A percentile compares a stretch with the other conserved stretches of the same genome.
Conservation (phyloP, 53 echinoderm and acorn worm species). For the Echinarachnius parma region DNA sequence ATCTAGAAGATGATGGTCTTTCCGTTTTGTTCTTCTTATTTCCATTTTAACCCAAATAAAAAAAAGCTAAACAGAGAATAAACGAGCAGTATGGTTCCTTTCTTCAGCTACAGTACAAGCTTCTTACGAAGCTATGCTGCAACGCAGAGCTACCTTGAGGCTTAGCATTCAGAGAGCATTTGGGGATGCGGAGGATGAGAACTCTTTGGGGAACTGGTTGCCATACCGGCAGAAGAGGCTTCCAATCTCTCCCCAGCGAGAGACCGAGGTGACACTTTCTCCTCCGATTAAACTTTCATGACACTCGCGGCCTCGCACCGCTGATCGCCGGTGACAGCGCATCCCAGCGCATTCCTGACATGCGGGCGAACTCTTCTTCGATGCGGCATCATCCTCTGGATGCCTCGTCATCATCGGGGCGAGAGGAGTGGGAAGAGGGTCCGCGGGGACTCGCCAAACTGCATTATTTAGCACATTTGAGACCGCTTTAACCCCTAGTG, state of each 20-base stretch:
- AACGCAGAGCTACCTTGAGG: too few relatives aligned
- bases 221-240: constrained; percentile 2
- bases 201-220: constrained; percentile 28
- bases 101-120: too few relatives aligned
- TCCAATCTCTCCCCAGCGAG: not conserved
- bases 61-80: too few relatives aligned
- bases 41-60: too few relatives aligned
- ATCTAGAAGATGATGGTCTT: too few relatives aligned
- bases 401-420: constrained; percentile 23
- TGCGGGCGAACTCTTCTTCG: too few relatives aligned
- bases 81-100: too few relatives aligned
- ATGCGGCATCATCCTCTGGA: constrained; percentile 30
- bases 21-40: too few relatives aligned
- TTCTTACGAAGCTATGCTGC: too few relatives aligned
- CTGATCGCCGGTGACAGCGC: constrained; percentile 50
- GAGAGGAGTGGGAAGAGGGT: too few relatives aligned
- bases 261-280: constrained; percentile 22
- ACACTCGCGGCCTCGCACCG: constrained; percentile 42
- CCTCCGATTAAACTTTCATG: constrained; percentile 46
- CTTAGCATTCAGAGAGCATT: too few relatives aligned
- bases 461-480: constrained; percentile 52
- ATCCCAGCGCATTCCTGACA: constrained; percentile 44
- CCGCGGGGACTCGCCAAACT: constrained; percentile 30
- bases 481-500: constrained; percentile 43
- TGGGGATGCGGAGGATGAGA: too few relatives aligned